phyloP scores from a whole-genome alignment of 2,797 vertebrate genomes.

The Philypnodon macrostomus region DNA sequence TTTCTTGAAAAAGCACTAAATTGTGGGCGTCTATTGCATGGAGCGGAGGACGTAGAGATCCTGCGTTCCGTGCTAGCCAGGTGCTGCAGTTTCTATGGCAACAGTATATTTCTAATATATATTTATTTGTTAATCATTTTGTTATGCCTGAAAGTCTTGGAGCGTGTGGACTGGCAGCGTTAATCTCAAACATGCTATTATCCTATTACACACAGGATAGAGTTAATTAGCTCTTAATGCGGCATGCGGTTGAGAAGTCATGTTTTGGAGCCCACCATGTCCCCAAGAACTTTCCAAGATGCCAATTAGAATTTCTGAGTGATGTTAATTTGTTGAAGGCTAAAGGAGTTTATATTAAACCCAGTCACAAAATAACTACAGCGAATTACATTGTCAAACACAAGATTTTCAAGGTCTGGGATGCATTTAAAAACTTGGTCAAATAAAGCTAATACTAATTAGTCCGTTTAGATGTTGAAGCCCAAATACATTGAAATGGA shows the following conservation, averaged over 20 bases:
- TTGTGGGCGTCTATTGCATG: conserved; percentile 43
- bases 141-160: conserved; percentile 22
- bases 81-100: conserved; percentile 62
- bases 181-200: conserved; percentile 23
- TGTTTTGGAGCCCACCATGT: conserved; percentile 27
- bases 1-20: conserved; percentile 48
- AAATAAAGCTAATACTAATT: no score
- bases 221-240: conserved; percentile 18
- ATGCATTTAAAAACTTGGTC: no score
- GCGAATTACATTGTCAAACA: not conserved
- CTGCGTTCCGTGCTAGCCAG: conserved; percentile 57
- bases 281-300: conserved; percentile 28
- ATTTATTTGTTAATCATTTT: conserved; percentile 10
- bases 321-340: conserved; percentile 24
- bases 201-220: conserved; percentile 36
- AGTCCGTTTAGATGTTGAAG: no score
- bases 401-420: no score
- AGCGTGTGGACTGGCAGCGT: conserved; percentile 35
- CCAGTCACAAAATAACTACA: conserved; percentile 6
- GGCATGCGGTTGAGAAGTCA: conserved; percentile 10
- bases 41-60: conserved; percentile 41
- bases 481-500: no score
- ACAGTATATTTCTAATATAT: conserved; percentile 36
- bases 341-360: conserved; percentile 11
- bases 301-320: conserved; percentile 35